Evolutionary conservation across 2,888 invertebrate genomes (phyloP).

Genomic region (Clostera curtula): DNA sequence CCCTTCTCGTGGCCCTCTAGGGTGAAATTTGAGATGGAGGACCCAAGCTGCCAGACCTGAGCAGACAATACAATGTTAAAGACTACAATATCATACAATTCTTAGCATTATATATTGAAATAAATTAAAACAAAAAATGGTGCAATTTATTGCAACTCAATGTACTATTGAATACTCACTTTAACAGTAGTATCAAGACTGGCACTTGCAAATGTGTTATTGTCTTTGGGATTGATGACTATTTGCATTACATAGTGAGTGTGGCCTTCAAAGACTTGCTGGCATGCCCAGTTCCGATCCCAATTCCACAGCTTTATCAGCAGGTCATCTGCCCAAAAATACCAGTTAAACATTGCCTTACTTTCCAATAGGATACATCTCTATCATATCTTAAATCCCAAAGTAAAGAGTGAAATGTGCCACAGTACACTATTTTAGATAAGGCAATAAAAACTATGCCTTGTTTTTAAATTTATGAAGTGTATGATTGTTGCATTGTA

Average conservation of each 20-base stretch:
- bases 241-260: constrained; percentile 99
- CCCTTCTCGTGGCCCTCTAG: constrained; percentile 99
- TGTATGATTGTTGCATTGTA: no score
- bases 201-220: constrained; percentile 99
- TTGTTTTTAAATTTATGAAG: no score
- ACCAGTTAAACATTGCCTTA: no score
- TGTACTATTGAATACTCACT: constrained; percentile 38
- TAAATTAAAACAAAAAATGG: no score
- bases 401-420: no score
- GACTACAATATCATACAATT: background rate
- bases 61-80: constrained; percentile 3
- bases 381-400: no score
- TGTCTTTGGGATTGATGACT: constrained; percentile 99
- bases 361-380: no score
- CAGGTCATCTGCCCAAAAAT: constrained; percentile 90
- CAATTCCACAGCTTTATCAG: constrained; percentile 99
- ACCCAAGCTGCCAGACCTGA: constrained; percentile 99
- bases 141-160: no score
- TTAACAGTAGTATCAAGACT: constrained; percentile 98
- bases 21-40: constrained; percentile 97
- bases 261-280: constrained; percentile 99
- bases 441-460: no score
- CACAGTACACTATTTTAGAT: no score
- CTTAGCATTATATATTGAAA: constrained; percentile 1
- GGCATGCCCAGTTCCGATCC: constrained; percentile 98